A percentile compares a stretch with the other conserved stretches of the same genome.
phyloP scores from a whole-genome alignment of 2,888 invertebrate species.

The Sphaeridia pumilis region DNA sequence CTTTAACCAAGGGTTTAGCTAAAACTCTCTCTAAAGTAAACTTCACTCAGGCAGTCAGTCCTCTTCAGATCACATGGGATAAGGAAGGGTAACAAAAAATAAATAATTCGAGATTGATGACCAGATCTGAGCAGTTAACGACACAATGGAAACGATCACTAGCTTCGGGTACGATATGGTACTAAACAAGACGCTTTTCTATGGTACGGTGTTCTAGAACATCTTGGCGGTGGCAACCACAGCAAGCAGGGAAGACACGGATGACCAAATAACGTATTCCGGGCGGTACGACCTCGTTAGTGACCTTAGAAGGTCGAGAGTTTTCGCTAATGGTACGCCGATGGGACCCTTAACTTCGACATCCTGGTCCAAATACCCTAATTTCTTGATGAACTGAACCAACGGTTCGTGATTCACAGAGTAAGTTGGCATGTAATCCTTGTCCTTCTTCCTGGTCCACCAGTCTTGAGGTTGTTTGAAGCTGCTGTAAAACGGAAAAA shows the following conservation, averaged over 20 bases:
- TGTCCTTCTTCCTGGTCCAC: constrained; percentile 49
- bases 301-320: constrained; percentile 20
- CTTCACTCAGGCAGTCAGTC: no score
- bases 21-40: no score
- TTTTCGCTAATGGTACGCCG: constrained; percentile 14
- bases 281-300: constrained; percentile 20
- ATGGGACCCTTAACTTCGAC: constrained; percentile 33
- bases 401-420: constrained; percentile 49
- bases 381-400: constrained; percentile 48
- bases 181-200: no score
- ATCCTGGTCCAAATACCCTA: constrained; percentile 45
- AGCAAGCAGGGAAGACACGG: constrained; percentile 18
- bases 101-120: no score
- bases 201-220: constrained; percentile 1
- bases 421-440: constrained; percentile 51
- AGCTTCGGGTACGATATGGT: no score
- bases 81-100: no score
- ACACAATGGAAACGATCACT: no score
- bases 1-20: no score
- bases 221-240: constrained; percentile 21
- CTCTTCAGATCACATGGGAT: no score
- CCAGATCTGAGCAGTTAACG: no score
- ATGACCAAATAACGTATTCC: constrained; percentile 27
- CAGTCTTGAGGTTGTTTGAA: constrained; percentile 37
- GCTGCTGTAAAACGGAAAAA: not conserved